phyloP scores from a whole-genome alignment of 1,140 invertebrate species.

The Phenacoccus solenopsis region DNA sequence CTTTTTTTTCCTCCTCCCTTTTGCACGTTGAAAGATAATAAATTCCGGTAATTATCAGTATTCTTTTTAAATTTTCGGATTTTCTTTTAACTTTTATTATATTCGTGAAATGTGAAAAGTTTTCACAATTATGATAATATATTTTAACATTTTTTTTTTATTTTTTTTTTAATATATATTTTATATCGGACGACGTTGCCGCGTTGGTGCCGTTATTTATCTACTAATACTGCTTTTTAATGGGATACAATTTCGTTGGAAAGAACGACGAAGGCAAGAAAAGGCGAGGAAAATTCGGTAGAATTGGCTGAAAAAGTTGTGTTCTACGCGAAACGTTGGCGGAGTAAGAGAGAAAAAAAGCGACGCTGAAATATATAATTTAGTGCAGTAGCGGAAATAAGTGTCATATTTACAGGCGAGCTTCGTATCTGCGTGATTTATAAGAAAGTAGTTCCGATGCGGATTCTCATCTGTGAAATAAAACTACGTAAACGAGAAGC shows the following conservation, averaged over 20 bases:
- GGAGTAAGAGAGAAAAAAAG: background rate
- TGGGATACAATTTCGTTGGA: background rate
- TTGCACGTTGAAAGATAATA: background rate
- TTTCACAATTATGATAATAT: slow-evolving; percentile 10
- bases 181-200: background rate
- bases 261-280: background rate
- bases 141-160: background rate
- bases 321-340: background rate
- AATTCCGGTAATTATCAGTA: slow-evolving; percentile 1
- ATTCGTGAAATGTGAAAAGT: slow-evolving; percentile 10
- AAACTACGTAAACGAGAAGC: too few species aligned
- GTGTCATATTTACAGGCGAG: slow-evolving; percentile 11
- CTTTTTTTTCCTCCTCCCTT: too few species aligned
- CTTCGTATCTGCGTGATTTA: slow-evolving; percentile 13
- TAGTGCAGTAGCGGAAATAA: background rate
- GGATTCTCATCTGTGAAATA: slow-evolving; percentile 1
- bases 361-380: background rate
- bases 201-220: background rate
- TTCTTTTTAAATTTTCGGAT: background rate
- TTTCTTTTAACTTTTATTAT: background rate
- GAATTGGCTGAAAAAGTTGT: background rate
- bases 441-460: slow-evolving; percentile 7
- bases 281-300: background rate
- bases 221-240: background rate
- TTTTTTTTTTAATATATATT: too few species aligned